phyloP scores from a whole-genome alignment of 1,140 invertebrate species.

The Diabrotica virgifera region DNA sequence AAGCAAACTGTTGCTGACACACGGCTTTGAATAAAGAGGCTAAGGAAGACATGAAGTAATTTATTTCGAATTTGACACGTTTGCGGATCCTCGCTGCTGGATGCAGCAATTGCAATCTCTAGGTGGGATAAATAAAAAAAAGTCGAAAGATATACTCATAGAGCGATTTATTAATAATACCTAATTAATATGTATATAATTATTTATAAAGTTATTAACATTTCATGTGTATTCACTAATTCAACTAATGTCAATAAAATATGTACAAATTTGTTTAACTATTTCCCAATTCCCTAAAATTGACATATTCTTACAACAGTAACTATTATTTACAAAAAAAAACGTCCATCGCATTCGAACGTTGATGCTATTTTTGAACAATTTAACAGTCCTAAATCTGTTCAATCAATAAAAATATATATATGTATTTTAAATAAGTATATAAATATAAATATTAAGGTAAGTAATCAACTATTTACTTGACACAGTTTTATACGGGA shows the following conservation, averaged over 20 bases:
- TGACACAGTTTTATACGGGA: slow-evolving; percentile 10
- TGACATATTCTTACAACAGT: slow-evolving; percentile 49
- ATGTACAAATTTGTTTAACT: slow-evolving; percentile 50
- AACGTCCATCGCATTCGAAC: slow-evolving; percentile 26
- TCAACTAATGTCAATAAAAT: slow-evolving; percentile 50
- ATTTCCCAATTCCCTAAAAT: slow-evolving; percentile 50
- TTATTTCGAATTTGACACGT: no score
- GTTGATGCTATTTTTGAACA: slow-evolving; percentile 17
- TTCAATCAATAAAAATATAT: slow-evolving; percentile 42
- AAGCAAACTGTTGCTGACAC: no score
- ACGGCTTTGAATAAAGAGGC: no score
- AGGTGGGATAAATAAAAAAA: background rate
- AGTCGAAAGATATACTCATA: slow-evolving; percentile 38
- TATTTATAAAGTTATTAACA: slow-evolving; percentile 51
- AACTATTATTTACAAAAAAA: slow-evolving; percentile 44
- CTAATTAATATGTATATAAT: slow-evolving; percentile 49
- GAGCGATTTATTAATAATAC: slow-evolving; percentile 47
- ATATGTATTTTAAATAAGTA: slow-evolving; percentile 39
- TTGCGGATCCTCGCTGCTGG: no score
- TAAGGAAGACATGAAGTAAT: no score
- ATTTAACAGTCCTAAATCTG: slow-evolving; percentile 44
- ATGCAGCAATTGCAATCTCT: no score
- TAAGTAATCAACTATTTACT: slow-evolving; percentile 31
- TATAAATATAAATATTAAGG: slow-evolving; percentile 38
- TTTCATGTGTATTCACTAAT: slow-evolving; percentile 48